Percentiles rank a stretch among this genome's conserved stretches.
These are phyloP conservation scores for Sesamia nonagrioides DNA, from an alignment of 1,140 invertebrate genomes.

Conservation along the genomic window DNA sequence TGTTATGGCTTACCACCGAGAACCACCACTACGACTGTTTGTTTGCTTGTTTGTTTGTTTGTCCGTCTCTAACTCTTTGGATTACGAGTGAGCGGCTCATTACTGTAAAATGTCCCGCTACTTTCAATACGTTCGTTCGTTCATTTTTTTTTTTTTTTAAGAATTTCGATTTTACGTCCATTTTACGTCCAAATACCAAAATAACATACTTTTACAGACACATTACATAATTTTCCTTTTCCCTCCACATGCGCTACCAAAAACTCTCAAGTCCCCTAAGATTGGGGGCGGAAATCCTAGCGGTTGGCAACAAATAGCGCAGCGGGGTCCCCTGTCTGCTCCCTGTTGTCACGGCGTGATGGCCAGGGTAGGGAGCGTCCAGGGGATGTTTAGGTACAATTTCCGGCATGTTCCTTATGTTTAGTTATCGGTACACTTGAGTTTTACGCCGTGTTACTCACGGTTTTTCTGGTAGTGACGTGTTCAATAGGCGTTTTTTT, in stretches of 20 bases:
- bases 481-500: background rate
- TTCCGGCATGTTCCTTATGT: slow-evolving; percentile 32
- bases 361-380: slow-evolving; percentile 32
- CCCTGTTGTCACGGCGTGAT: slow-evolving; percentile 56
- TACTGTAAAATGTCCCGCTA: too few relatives aligned
- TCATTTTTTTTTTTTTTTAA: too few relatives aligned
- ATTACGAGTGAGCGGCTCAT: too few relatives aligned
- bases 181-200: too few relatives aligned
- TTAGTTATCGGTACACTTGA: slow-evolving; percentile 35
- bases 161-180: too few relatives aligned
- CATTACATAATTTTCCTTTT: background rate
- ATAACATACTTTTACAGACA: background rate
- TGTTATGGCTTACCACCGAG: too few relatives aligned
- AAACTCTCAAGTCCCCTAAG: slow-evolving; percentile 7
- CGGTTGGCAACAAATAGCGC: slow-evolving; percentile 77
- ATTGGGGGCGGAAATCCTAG: slow-evolving; percentile 68
- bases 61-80: too few relatives aligned
- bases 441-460: background rate
- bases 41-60: too few relatives aligned
- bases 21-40: too few relatives aligned
- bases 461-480: slow-evolving; percentile 2
- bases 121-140: too few relatives aligned
- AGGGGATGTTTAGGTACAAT: slow-evolving; percentile 45
- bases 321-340: slow-evolving; percentile 64
- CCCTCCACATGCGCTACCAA: background rate